Evolutionary conservation across 2,888 invertebrate genomes (phyloP).

Genomic region (Galeopsomyia nigrocyanea): DNA sequence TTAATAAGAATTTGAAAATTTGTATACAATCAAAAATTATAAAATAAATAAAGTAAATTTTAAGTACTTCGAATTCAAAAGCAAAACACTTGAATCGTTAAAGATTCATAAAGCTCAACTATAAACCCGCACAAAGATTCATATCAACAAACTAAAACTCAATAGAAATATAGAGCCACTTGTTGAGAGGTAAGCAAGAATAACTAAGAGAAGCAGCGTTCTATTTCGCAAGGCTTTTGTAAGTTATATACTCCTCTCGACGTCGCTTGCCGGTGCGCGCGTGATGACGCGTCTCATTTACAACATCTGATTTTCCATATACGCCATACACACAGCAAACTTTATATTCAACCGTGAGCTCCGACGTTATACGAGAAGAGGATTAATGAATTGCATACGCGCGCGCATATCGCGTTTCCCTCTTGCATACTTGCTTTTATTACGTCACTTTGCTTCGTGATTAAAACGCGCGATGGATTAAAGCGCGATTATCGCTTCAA

Average conservation of each 20-base stretch:
- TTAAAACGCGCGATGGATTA: too few species aligned
- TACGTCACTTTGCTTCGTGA: too few species aligned
- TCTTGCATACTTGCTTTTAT: too few species aligned
- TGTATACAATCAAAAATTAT: too few species aligned
- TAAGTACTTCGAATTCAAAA: too few species aligned
- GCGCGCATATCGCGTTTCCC: neutral
- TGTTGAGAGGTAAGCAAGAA: constrained; percentile 30
- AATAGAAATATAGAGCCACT: constrained; percentile 39
- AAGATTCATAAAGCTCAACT: too few species aligned
- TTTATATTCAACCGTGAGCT: constrained; percentile 10
- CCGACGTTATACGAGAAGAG: constrained; percentile 11
- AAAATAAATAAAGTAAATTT: too few species aligned
- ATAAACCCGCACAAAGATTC: too few species aligned
- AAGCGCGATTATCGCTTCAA: too few species aligned
- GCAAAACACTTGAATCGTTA: too few species aligned
- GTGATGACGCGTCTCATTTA: constrained; percentile 8
- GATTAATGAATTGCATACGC: constrained; percentile 1
- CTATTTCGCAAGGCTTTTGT: neutral
- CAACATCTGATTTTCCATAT: constrained; percentile 11
- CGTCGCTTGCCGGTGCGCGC: neutral
- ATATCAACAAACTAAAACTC: neutral
- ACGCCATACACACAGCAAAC: neutral
- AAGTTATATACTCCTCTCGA: neutral
- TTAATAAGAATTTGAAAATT: too few species aligned
- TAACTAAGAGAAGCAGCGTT: too few species aligned